Evolutionary conservation across 2,113 vertebrate species (phyloP).

Genomic region (Planiliza haematocheilus): DNA sequence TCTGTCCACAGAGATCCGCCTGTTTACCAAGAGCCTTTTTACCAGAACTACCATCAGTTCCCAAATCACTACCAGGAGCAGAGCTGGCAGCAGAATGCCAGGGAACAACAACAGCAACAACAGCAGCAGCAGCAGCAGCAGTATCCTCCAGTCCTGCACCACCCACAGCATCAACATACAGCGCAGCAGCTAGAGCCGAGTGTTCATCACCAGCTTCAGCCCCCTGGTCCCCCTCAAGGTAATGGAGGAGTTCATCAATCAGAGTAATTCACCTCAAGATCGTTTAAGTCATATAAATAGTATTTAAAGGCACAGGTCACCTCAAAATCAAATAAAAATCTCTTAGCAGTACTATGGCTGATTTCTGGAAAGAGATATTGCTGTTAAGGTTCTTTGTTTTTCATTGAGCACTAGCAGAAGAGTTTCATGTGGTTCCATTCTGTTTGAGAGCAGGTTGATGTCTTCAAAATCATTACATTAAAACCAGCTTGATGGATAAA

Average conservation of each 20-base stretch:
- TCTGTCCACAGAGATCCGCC: conserved; percentile 74
- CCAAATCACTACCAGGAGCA: conserved; percentile 54
- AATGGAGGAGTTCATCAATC: background rate
- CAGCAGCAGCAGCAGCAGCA: conserved; percentile 37
- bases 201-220: conserved; percentile 42
- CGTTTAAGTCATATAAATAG: too few species aligned
- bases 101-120: conserved; percentile 50
- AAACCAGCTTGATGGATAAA: too few species aligned
- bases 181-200: conserved; percentile 41
- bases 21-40: conserved; percentile 57
- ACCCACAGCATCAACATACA: conserved; percentile 42
- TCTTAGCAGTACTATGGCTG: too few species aligned
- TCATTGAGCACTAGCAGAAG: too few species aligned
- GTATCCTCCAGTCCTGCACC: conserved; percentile 19
- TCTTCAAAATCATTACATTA: too few species aligned
- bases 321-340: too few species aligned
- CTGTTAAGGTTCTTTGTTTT: too few species aligned
- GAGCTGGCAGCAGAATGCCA: conserved; percentile 40
- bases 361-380: too few species aligned
- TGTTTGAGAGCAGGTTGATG: too few species aligned
- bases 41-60: conserved; percentile 45
- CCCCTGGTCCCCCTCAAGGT: conserved; percentile 61
- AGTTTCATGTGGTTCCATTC: too few species aligned
- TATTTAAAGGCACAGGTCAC: too few species aligned
- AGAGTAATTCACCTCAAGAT: background rate